Percentiles rank a stretch among this genome's conserved stretches.
Conservation (phyloP, 35 echinoderm and acorn worm genomes). For the Hemicentrotus pulcherrimus region DNA sequence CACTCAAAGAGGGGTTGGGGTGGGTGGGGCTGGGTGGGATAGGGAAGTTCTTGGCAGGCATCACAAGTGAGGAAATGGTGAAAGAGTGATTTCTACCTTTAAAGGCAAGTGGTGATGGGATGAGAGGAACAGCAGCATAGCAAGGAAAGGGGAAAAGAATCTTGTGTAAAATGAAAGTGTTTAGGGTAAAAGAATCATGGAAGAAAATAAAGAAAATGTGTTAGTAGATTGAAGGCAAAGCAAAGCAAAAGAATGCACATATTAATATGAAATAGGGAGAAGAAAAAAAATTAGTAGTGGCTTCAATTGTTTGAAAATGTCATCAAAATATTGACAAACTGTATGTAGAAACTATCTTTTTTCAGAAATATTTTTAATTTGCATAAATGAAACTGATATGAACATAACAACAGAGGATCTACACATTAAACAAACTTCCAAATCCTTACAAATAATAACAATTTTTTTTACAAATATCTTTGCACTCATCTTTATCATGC, state of each 20-base stretch:
- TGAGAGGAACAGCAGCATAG: background rate
- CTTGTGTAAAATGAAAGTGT: background rate
- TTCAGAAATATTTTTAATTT: background rate
- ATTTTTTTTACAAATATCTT: too few species aligned
- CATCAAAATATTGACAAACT: background rate
- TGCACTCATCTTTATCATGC: too few species aligned
- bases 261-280: background rate
- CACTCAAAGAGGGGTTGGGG: background rate
- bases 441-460: too few species aligned
- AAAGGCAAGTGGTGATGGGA: background rate
- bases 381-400: background rate
- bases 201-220: background rate
- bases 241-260: background rate
- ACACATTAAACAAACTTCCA: too few species aligned
- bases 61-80: background rate
- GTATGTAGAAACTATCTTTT: background rate
- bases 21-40: background rate
- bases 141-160: background rate
- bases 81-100: constrained; percentile 1
- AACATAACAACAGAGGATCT: background rate
- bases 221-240: background rate
- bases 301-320: background rate
- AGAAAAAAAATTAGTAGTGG: background rate
- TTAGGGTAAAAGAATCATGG: background rate
- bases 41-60: background rate